Base-by-base conservation (phyloP, 2,797 vertebrate species). In the Clarias laeviceps region DNA sequence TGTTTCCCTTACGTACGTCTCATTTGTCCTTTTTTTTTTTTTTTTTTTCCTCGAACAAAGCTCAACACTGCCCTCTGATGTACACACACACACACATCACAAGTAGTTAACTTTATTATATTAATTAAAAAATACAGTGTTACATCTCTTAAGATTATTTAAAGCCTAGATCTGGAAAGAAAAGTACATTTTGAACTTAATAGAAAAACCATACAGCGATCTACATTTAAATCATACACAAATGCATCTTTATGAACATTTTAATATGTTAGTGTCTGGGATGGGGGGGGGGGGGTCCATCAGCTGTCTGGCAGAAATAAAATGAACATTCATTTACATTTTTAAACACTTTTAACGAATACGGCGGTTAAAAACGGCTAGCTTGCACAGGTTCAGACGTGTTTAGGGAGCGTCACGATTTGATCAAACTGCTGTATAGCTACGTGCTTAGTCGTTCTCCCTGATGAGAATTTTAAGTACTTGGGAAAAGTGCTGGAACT, bases 1-100 rank as follows among this genome's bases (percentile, higher is more conserved):
- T 91, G 91, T 92, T 92, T 93, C 92, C 92, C 91, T 93, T 85
- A 72, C 82, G 22, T 85, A 72, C 84, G 24, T 17, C 29, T 18
- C 22, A 0, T 50, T 15, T 74, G 56, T 34, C 57, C 76, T 66
- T 15, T 74, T 12, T 56, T 34, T 17, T 62, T 74, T 72, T 9
- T 74, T 6, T 56, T 27, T n/a, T n/a, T n/a, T n/a, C n/a, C n/a
- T n/a, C n/a, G n/a, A 40, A 27, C 2, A 73, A 9, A 77, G 73
- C 37, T 61, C 82, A 85, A 80, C 80, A 79, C 82, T 86, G 87
- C 87, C 82, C 88, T 86, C 89, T 87, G 87, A 17, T 78, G 34
- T 45, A n/a, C n/a, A 34, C 18, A 24, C 8, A 20, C 64, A 7
- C 24, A 56, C 20, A 62, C 57, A 32, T 22, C 27, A 18, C 73